Percentiles rank a stretch among this genome's conserved stretches.
These are phyloP conservation scores for Mormyrops boulengeri DNA, from an alignment of 2,797 vertebrate genomes.

Conservation along the genomic window DNA sequence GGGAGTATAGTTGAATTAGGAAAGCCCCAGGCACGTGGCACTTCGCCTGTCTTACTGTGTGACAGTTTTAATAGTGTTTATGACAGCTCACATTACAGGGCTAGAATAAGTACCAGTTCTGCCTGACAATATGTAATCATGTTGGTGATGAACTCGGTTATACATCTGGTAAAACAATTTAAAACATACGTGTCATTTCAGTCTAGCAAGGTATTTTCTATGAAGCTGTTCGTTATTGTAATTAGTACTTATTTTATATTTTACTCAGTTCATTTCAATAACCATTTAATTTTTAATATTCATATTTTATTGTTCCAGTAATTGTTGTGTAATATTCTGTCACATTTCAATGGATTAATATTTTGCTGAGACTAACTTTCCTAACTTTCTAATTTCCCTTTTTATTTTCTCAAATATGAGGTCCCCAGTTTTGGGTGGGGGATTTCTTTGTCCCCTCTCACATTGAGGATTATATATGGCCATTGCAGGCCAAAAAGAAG, in stretches of 20 bases:
- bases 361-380: not conserved
- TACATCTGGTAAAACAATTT: not conserved
- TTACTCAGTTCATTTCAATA: not conserved
- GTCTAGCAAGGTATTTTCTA: not conserved
- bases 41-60: not conserved
- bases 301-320: not conserved
- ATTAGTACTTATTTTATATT: not conserved
- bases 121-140: constrained; percentile 6
- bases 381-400: not conserved
- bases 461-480: not conserved
- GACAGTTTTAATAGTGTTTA: constrained; percentile 8
- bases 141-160: not conserved
- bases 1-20: not conserved
- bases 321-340: not conserved
- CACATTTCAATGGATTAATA: not conserved
- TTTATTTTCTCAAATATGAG: not conserved
- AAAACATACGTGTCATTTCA: not conserved
- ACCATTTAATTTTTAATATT: not conserved
- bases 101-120: not conserved
- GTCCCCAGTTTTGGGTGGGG: not conserved
- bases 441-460: not conserved
- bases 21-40: not conserved
- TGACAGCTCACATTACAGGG: not conserved
- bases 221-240: not conserved
- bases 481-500: not conserved